Base-by-base conservation (phyloP, 2,113 vertebrate species). In the Gnathonemus longibarbis region DNA sequence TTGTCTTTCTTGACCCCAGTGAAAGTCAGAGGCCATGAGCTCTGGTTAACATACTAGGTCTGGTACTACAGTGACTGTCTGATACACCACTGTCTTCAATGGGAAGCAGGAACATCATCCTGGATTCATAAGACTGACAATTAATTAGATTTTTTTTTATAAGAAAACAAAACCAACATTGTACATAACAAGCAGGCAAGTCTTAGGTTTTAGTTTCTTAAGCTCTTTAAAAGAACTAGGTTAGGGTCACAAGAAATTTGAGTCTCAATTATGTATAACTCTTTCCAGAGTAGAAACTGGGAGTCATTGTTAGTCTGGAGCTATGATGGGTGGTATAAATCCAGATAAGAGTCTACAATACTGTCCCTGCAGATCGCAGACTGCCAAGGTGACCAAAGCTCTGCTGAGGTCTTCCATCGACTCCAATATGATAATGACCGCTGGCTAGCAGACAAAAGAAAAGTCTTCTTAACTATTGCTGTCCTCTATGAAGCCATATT, bases 401-500 rank as follows among this genome's bases (percentile, higher is more conserved):
- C 46, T 27, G 39, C 45, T 88, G 49, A 91, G 90, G 84, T 84
- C 90, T 88, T 88, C 91, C 77, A 86, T 83, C 74, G 24, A 35
- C 89, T 27, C 6, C 10, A 84, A 89, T 89, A 84, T 90, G 89
- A 91, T 91, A 90, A 90, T 88, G 35, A 48, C 27, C 46, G n/a
- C 13, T 88, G 91, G 74, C 88, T 80, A 88, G 46, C 56, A 86
- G 89, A 58, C 19, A n/a, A 80, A 88, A 92, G 91, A 90, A 56
- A 93, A 91, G 88, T 91, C 52, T 87, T 87, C 89, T 84, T 53
- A 46, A 5, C 46, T 4, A n/a, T 74, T 88, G 90, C 42, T 83
- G 87, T 90, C 89, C 90, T 90, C 70, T 24, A 88, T 42, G 89
- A 66, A 91, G 87, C 21, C 48, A 24, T 89, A 87, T 88, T 85